phyloP scores from a whole-genome alignment of 2,888 invertebrate species.

The Hirudinaria manillensis region DNA sequence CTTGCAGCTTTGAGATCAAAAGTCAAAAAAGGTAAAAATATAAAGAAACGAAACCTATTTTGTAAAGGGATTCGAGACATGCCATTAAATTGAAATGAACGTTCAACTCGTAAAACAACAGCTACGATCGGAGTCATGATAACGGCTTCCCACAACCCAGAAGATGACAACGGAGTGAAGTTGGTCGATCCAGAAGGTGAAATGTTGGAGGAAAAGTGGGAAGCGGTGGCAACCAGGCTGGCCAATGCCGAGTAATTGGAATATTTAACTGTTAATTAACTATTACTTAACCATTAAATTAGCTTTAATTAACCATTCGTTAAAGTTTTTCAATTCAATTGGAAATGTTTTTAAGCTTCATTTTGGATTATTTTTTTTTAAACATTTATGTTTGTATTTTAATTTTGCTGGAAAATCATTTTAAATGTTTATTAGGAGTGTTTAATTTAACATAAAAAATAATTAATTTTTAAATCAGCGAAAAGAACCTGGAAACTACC shows the following conservation, averaged over 20 bases:
- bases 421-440: too few species aligned
- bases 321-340: background rate
- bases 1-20: conserved; percentile 82
- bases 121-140: conserved; percentile 80
- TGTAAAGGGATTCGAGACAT: background rate
- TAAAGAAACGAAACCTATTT: background rate
- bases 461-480: conserved; percentile 45
- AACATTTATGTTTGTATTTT: background rate
- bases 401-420: too few species aligned
- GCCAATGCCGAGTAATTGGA: conserved; percentile 68
- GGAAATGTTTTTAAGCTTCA: too few species aligned
- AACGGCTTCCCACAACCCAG: conserved; percentile 96
- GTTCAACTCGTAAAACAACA: conserved; percentile 19
- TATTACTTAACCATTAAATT: background rate
- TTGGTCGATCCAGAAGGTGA: conserved; percentile 90
- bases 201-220: conserved; percentile 91
- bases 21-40: conserved; percentile 55
- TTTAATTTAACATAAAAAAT: too few species aligned
- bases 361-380: background rate
- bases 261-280: background rate
- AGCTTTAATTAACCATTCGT: background rate
- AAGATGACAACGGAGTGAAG: conserved; percentile 91
- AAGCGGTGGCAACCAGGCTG: conserved; percentile 74
- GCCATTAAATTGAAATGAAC: background rate
- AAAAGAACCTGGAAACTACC: conserved; percentile 67